Evolutionary conservation across 2,797 vertebrate genomes (phyloP), one percentile per base, ranked within the genome.

Genomic region (Rhinophrynus dorsalis): DNA sequence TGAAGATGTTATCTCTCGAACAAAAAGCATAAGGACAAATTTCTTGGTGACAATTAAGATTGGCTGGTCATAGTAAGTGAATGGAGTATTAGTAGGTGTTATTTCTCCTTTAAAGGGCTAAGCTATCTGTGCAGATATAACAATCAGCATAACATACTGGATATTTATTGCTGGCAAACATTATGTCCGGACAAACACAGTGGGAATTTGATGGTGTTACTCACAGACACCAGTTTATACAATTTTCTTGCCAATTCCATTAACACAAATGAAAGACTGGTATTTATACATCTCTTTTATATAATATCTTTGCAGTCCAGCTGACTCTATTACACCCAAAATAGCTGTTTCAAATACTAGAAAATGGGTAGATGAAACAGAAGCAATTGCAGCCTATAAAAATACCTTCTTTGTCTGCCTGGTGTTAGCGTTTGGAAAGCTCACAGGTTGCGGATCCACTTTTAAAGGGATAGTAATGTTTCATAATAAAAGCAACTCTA

Each of bases 241-340:
- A 26, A 56, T 51, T 51, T 51, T 5, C 18, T 38, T 65, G 35
- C 61, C 61, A 67, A 66, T 54, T 73, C 45, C 62, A 73, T 66
- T 60, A 66, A 15, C 21, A 21, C 29, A 52, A 52, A 60, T 18
- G 33, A 66, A 32, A 59, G 44, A 51, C 37, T 40, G 23, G 18
- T 59, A 42, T 72, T 58, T 50, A 66, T 35, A 23, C 18, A 42
- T 44, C 27, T 57, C 45, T 72, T 65, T 73, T 54, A 60, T 29
- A 54, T 32, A 21, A 54, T 52, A 66, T 66, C 62, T 52, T 21
- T 60, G 38, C 35, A 4, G 55, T 45, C 27, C 62, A 73, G 62
- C 55, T 44, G 62, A 60, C 55, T 37, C 27, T 27, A 66, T 29
- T 47, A 38, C 51, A 56, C 10, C 6, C 29, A 3, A 35, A 23